These are phyloP conservation scores for Mirza zaza DNA, from an alignment of 2,113 vertebrate species.

Conservation along the genomic window DNA sequence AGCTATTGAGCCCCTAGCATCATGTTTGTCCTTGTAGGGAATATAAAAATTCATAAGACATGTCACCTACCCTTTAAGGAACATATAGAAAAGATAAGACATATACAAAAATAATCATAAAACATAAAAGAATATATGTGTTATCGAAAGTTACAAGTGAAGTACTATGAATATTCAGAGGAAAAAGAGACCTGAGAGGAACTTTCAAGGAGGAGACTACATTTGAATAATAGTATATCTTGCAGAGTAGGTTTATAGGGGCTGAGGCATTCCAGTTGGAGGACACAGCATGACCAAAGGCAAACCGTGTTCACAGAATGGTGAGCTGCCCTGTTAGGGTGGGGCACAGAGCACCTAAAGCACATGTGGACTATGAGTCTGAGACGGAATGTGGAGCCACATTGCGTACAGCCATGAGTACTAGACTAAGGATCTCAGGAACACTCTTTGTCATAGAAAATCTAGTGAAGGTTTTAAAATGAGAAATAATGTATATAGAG, in stretches of 20 bases:
- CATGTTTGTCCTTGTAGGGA: background rate
- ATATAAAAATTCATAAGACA: background rate
- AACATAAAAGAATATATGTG: background rate
- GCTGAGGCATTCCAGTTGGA: background rate
- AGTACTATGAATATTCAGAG: background rate
- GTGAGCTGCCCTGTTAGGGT: background rate
- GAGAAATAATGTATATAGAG: background rate
- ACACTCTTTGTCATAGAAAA: background rate
- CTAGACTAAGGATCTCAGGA: background rate
- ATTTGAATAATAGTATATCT: background rate
- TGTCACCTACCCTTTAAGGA: background rate
- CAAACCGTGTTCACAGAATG: background rate
- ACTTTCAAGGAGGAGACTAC: background rate
- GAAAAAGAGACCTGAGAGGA: background rate
- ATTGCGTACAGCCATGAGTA: background rate
- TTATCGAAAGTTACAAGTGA: background rate
- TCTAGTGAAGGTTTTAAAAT: background rate
- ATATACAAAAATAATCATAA: background rate
- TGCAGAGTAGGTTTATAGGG: background rate
- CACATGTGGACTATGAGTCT: background rate
- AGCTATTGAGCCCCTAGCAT: background rate
- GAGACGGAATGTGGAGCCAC: background rate
- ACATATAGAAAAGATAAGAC: background rate
- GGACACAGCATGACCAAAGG: background rate
- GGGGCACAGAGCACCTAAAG: background rate